phyloP scores from a whole-genome alignment of 1,140 invertebrate genomes.

The Drosophila miranda region DNA sequence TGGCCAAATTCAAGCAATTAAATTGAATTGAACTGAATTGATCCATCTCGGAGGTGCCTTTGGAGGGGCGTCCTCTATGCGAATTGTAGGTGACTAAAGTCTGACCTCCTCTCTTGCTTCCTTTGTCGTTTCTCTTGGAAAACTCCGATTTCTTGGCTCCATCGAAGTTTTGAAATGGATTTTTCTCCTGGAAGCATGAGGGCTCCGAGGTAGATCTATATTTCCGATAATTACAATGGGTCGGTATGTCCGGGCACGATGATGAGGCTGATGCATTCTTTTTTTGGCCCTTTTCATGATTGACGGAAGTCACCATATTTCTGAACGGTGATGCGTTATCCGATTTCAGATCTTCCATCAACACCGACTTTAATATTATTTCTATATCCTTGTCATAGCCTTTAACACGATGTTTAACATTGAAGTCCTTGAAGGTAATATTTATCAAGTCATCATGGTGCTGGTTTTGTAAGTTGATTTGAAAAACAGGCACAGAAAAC shows the following conservation, averaged over 20 bases:
- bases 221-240: constrained; percentile 34
- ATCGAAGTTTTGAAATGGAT: constrained; percentile 63
- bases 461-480: constrained; percentile 89
- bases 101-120: constrained; percentile 42
- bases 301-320: constrained; percentile 90
- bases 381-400: constrained; percentile 86
- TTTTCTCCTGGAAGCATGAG: constrained; percentile 86
- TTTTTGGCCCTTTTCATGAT: constrained; percentile 71
- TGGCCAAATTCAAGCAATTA: constrained; percentile 93
- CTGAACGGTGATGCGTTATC: constrained; percentile 90
- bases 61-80: constrained; percentile 25
- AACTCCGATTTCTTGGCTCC: constrained; percentile 37
- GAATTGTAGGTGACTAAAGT: constrained; percentile 73
- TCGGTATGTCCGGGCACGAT: constrained; percentile 91
- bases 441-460: constrained; percentile 85
- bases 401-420: constrained; percentile 88
- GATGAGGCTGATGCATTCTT: constrained; percentile 85
- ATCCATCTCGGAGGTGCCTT: constrained; percentile 31
- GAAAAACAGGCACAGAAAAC: constrained; percentile 89
- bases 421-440: constrained; percentile 91
- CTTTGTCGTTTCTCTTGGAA: constrained; percentile 35
- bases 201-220: constrained; percentile 85
- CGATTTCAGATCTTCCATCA: constrained; percentile 94
- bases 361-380: constrained; percentile 90
- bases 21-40: constrained; percentile 88